Evolutionary conservation across 1,140 invertebrate species (phyloP), one percentile per base, ranked within the genome.

Genomic region (Drosophila bocqueti): DNA sequence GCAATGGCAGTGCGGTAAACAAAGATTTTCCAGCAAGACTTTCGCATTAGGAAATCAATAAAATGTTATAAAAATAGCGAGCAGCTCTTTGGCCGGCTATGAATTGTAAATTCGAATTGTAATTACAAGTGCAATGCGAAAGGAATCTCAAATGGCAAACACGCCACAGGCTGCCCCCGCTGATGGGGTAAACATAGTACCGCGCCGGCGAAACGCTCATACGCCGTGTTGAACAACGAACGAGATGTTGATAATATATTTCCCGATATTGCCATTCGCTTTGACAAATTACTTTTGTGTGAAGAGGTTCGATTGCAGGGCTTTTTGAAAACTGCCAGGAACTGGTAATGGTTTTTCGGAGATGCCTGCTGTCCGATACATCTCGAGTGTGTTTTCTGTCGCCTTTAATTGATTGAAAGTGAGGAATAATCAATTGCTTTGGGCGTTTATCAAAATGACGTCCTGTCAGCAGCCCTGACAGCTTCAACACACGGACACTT

Each of bases 51-150:
- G 65, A 71, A 83, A 86, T 87, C 83, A 69, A 86, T 86, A 80
- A 86, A 86, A 87, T 69, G 40, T 9, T 63, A 82, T 83, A 77
- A 74, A 86, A 87, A 86, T 89, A 83, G 71, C 83, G 45, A 29
- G 49, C 71, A 66, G 78, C 83, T 83, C 67, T 85, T 86, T 85
- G 73, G 68, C 68, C 68, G 68, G 68, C 76, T 80, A 80, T 66
- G 84, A 67, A 86, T 86, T 86, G 80, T 82, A 87, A 87, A 87
- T 86, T 83, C 42, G 54, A 73, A 80, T 80, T 83, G 57, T 66
- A 77, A 86, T 87, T 87, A 79, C 78, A 85, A 85, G 65, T 78
- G 83, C 66, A 85, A 66, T 64, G 38, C 50, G 45, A 72, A 71
- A 54, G 68, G 75, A 73, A 85, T 71, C 60, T 50, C 43, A 36